Base-by-base conservation (phyloP, 2,113 vertebrate genomes). In the Cryptomyrus ogoouensis region DNA sequence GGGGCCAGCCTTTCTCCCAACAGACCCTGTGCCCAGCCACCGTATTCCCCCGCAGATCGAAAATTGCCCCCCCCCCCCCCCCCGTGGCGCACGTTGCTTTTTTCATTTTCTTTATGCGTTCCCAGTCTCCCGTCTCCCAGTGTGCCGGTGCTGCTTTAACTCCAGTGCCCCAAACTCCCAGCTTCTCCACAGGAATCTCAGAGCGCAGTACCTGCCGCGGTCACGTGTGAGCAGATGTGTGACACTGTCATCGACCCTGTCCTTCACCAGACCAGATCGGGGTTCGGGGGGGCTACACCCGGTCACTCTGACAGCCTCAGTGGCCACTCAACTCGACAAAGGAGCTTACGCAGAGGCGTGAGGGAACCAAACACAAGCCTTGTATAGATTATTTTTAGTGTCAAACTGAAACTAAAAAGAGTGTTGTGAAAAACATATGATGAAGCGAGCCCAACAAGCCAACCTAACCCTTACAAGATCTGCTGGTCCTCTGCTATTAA, bases 1-100 rank as follows among this genome's bases (percentile, higher is more conserved):
- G 35, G 39, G 31, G 5, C 39, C 70, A 89, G 91, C 92, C 42
- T 50, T 70, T 88, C 91, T 88, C 53, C 74, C 80, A 88, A 87
- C 91, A 35, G 90, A 92, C 80, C 93, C 19, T 3, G 12, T 7
- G 24, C 17, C n/a, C 21, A 24, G 44, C n/a, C 46, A 47, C 19
- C n/a, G 44, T 46, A 4, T n/a, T n/a, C 77, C 77, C 13, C 77
- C 42, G n/a, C 44, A 10, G 35, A 83, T 83, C 39, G 9, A 9
- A 8, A 46, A 44, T 44, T 21, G 10, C 9, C 49, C 12, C 12
- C 31, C 42, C 31, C 1, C 46, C 46, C 46, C 46, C 46, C 46
- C 13, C 74, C 31, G 1, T 6, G 52, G 52, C 31, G 5, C 15
- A 3, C 35, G 17, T 24, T 44, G 19, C 19, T 83, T 83, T 83